Evolutionary conservation across 2,888 invertebrate species (phyloP).

Genomic region (Nesidiocoris tenuis): DNA sequence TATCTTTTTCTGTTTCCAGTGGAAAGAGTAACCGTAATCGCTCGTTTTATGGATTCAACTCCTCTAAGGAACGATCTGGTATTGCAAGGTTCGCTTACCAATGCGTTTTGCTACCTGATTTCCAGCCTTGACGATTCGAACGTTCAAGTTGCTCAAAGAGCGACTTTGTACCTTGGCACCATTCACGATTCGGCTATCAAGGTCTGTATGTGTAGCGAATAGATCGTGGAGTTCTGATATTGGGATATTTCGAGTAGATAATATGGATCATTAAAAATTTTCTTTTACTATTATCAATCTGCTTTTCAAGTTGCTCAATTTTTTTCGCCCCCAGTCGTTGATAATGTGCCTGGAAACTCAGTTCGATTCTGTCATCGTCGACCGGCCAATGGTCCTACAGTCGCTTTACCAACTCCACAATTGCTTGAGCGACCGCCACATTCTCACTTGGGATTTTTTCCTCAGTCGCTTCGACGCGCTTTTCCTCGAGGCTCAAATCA

Average conservation of each 20-base stretch:
- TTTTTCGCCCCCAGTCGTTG: constrained; percentile 75
- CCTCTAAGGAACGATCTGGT: constrained; percentile 78
- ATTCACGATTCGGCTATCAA: constrained; percentile 85
- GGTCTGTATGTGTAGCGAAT: constrained; percentile 58
- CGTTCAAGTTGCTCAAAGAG: constrained; percentile 90
- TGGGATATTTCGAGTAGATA: neutral
- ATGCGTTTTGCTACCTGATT: constrained; percentile 94
- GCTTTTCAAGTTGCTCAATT: too few relatives aligned
- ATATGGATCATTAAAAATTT: neutral
- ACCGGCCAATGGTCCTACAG: constrained; percentile 94
- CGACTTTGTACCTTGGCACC: constrained; percentile 88
- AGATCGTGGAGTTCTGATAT: too few relatives aligned
- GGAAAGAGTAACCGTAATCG: constrained; percentile 89
- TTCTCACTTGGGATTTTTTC: constrained; percentile 97
- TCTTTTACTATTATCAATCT: too few relatives aligned
- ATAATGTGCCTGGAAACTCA: constrained; percentile 95
- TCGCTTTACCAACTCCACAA: constrained; percentile 93
- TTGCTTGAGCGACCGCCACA: constrained; percentile 82
- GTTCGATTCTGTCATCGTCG: constrained; percentile 95
- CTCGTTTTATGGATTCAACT: constrained; percentile 87
- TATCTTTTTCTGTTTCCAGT: constrained; percentile 58
- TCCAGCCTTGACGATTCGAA: constrained; percentile 94
- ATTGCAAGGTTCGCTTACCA: constrained; percentile 89
- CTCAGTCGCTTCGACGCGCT: constrained; percentile 92
- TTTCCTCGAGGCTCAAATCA: constrained; percentile 93